Percentiles rank a stretch among this genome's conserved stretches.
These are phyloP conservation scores for Punctoribates punctum DNA, from an alignment of 2,888 invertebrate species.

Conservation along the genomic window DNA sequence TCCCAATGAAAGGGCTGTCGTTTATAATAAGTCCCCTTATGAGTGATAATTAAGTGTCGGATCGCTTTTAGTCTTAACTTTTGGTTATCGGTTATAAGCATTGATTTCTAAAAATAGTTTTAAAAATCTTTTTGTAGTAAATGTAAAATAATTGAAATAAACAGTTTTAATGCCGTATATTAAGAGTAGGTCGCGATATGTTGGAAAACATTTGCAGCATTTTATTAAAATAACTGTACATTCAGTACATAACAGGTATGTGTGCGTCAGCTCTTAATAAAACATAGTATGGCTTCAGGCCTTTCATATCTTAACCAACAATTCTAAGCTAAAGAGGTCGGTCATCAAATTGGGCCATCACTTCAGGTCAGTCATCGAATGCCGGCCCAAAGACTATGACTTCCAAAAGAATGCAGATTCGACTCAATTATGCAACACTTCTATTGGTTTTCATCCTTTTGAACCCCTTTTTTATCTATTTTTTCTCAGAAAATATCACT, in stretches of 20 bases:
- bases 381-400: background rate
- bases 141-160: slow-evolving; percentile 23
- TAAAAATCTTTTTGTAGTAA: background rate
- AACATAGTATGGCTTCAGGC: background rate
- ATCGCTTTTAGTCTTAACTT: background rate
- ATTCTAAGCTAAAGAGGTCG: slow-evolving; percentile 35
- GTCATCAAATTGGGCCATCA: slow-evolving; percentile 38
- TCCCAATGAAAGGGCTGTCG: background rate
- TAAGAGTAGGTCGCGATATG: slow-evolving; percentile 28
- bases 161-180: background rate
- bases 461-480: too few relatives aligned
- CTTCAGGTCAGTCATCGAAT: slow-evolving; percentile 23
- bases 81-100: background rate
- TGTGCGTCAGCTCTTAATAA: slow-evolving; percentile 2
- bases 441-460: too few relatives aligned
- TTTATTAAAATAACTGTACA: slow-evolving; percentile 9
- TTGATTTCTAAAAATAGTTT: background rate
- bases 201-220: background rate
- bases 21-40: background rate
- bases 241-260: slow-evolving; percentile 11
- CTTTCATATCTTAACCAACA: slow-evolving; percentile 15
- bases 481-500: too few relatives aligned
- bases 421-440: background rate
- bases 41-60: background rate
- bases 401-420: slow-evolving; percentile 20